Base-by-base conservation (phyloP, 2,797 vertebrate genomes). In the Telmatherina bonti region DNA sequence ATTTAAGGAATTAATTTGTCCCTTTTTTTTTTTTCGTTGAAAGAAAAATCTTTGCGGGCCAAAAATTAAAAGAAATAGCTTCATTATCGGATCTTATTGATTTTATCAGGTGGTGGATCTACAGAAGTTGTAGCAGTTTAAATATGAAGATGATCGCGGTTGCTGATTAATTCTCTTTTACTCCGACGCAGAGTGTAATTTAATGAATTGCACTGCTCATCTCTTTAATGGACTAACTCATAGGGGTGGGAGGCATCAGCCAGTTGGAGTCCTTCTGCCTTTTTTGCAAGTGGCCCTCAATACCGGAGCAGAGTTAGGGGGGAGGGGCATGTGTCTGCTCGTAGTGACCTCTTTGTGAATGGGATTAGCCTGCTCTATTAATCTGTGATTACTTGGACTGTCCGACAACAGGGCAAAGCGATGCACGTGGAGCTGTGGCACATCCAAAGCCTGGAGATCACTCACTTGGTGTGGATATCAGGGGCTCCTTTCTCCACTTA, bases 311-410 rank as follows among this genome's bases (percentile, higher is more conserved):
- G 71, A 62, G 51, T 31, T 64, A 60, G 87, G 82, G n/a, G 84
- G 85, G 81, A 79, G 82, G 85, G 76, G 70, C 54, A 24, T 67
- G 80, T 80, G 81, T 87, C 79, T 85, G 83, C 68, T 79, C 31
- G 75, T 83, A 82, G 83, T 91, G 92, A 93, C 89, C 91, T 88
- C 88, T 88, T 82, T 87, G 83, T 88, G 86, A 90, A 84, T 86
- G 78, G 89, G 93, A 93, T 94, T 93, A 94, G 91, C 85, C 88
- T 86, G 89, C 87, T 93, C 83, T 92, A 91, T 93, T 92, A 94
- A 93, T 92, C 91, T 90, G 89, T 90, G 92, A 92, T 94, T 93
- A 91, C 86, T 76, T 54, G 69, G 88, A 82, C 83, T 86, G 79
- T 91, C 53, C 88, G 69, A 89, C 82, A 41, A 62, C 74, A 20